These are phyloP conservation scores for Megatriorchis doriae DNA, from an alignment of 2,113 vertebrate species.

Conservation along the genomic window DNA sequence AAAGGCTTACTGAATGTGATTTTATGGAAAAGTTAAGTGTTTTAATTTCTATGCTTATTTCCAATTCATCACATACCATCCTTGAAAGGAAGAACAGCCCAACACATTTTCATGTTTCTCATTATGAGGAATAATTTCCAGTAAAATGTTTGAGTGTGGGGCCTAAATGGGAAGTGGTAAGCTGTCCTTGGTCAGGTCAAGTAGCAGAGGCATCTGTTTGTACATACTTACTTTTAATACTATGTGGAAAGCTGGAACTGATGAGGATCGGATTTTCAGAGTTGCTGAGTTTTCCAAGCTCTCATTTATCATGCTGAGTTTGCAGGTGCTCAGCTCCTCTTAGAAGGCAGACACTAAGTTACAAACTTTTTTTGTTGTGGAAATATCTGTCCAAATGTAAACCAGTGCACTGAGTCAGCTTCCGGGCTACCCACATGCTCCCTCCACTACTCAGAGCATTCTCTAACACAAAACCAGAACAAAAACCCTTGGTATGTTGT, in stretches of 20 bases:
- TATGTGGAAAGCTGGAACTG: not conserved
- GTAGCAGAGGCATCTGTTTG: not conserved
- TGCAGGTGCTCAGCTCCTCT: not conserved
- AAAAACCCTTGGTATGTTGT: not conserved
- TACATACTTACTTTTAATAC: not conserved
- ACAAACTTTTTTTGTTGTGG: not conserved
- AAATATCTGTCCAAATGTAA: not conserved
- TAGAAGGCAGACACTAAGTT: not conserved
- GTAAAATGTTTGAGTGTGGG: not conserved
- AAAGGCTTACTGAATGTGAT: not conserved
- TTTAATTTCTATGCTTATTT: slow-evolving; percentile 21
- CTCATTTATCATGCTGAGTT: not conserved
- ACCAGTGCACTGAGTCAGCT: not conserved
- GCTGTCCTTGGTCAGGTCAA: not conserved
- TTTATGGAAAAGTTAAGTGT: not conserved
- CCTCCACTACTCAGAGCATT: not conserved
- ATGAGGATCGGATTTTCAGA: not conserved
- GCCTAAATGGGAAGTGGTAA: not conserved
- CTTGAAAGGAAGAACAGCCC: not conserved
- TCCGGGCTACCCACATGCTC: not conserved
- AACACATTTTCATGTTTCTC: not conserved
- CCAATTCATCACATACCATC: not conserved
- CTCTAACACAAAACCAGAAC: not conserved
- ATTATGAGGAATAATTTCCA: not conserved
- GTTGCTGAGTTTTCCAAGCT: not conserved